Base-by-base conservation (phyloP, 2,797 vertebrate genomes). In the Lepidocolaptes lacrymiger region DNA sequence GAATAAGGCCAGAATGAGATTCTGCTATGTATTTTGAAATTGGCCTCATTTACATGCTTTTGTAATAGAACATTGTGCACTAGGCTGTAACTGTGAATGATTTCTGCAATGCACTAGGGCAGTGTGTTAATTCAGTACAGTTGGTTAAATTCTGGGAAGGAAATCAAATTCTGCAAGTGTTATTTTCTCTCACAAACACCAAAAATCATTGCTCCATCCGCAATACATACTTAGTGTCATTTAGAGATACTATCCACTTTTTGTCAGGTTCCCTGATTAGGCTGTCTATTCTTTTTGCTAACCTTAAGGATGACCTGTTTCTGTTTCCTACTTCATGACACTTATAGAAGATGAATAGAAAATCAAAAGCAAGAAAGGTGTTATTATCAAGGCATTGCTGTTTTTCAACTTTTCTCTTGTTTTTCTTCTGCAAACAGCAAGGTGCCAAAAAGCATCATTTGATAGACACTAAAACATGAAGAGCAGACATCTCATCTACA, bases 81-180 rank as follows among this genome's bases (percentile, higher is more conserved):
- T 95, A 96, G 93, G 81, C 69, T 90, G 85, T 83, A 93, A 94
- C 75, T 91, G 56, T 19, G 49, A 89, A 48, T 85, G 89, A 92
- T 78, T 95, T 96, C 89, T 92, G 64, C 89, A 97, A 79, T 93
- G 85, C 76, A 91, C 52, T 75, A 84, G 66, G 90, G 74, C 73
- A 95, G 69, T n/a, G 28, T 88, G 77, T 95, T 97, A 96, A 84
- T 95, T 85, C 88, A 82, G 75, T 69, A 63, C 73, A 96, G 91
- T 94, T 94, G 94, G 88, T 94, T 96, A 96, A 95, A 95, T 96
- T 96, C 87, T 95, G 77, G 89, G 91, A 94, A 96, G 62, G 46
- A 95, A 93, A 94, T 96, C 67, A 96, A 96, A 91, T 94, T 82
- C 76, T 93, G 78, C 54, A 96, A 96, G 77, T 88, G 77, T 84